phyloP scores from a whole-genome alignment of 2,888 invertebrate genomes.

The Lasioglossum leucozonium region DNA sequence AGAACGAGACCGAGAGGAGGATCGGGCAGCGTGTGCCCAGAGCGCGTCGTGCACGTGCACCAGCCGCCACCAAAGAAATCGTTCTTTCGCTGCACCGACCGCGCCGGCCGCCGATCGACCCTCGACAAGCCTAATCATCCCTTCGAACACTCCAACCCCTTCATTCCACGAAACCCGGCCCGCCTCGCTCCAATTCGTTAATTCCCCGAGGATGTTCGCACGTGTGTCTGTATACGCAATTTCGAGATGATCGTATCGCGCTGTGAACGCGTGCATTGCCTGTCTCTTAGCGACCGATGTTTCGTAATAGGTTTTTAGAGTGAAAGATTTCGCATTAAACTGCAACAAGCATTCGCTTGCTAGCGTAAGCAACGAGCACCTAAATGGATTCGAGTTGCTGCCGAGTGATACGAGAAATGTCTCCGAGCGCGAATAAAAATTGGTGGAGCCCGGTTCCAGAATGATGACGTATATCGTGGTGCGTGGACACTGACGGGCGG shows the following conservation, averaged over 20 bases:
- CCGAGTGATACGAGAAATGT: neutral
- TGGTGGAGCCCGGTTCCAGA: neutral
- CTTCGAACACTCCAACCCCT: neutral
- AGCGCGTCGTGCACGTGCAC: constrained; percentile 62
- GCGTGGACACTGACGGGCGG: neutral
- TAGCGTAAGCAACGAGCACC: neutral
- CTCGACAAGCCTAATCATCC: neutral
- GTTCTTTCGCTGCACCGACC: neutral
- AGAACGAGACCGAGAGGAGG: constrained; percentile 35
- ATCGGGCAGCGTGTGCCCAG: constrained; percentile 51
- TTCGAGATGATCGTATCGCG: neutral
- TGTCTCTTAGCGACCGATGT: neutral
- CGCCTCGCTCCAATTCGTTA: neutral
- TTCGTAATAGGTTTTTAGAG: too few relatives aligned
- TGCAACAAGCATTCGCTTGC: too few relatives aligned
- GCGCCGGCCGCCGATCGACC: neutral
- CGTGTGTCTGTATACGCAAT: neutral
- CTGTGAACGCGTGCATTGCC: neutral
- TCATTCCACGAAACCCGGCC: neutral
- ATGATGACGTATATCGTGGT: neutral
- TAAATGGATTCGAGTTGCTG: neutral
- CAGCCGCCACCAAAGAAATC: constrained; percentile 25
- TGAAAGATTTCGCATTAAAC: neutral
- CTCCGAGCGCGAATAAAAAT: too few relatives aligned
- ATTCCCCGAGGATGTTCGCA: neutral